These are phyloP conservation scores for Diglossa brunneiventris DNA, from an alignment of 2,113 vertebrate genomes.

Conservation along the genomic window DNA sequence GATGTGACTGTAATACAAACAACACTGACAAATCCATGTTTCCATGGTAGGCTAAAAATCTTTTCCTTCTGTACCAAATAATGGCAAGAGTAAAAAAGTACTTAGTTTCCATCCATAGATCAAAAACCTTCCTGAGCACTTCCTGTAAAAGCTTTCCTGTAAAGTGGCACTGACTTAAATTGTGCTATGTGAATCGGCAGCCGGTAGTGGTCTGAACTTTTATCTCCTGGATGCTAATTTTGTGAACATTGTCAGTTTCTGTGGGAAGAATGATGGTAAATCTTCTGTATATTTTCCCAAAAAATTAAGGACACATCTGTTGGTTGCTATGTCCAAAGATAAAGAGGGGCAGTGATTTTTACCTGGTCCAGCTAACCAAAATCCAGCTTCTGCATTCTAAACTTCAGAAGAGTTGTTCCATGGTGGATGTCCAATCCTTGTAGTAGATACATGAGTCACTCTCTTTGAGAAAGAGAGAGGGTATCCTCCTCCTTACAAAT, in stretches of 20 bases:
- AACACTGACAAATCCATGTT: slow-evolving; percentile 15
- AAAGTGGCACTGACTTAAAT: slow-evolving; percentile 16
- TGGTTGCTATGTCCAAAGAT: not conserved
- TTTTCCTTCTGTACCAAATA: slow-evolving; percentile 41
- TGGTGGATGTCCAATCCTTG: not conserved
- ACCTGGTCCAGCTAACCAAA: not conserved
- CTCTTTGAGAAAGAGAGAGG: not conserved
- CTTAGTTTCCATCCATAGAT: slow-evolving; percentile 43
- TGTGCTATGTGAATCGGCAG: slow-evolving; percentile 12
- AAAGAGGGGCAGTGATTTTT: not conserved
- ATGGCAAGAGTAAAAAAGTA: slow-evolving; percentile 41
- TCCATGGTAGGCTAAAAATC: slow-evolving; percentile 33
- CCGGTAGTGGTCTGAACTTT: slow-evolving; percentile 36
- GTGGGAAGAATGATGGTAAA: not conserved
- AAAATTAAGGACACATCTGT: not conserved
- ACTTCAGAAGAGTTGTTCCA: not conserved
- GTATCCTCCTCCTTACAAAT: not conserved
- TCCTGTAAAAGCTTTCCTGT: slow-evolving; percentile 55
- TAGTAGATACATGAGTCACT: not conserved
- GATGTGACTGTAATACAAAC: slow-evolving; percentile 48
- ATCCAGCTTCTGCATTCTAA: not conserved
- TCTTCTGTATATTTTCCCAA: not conserved
- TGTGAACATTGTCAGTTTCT: slow-evolving; percentile 20
- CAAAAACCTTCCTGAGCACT: slow-evolving; percentile 45
- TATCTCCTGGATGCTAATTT: slow-evolving; percentile 49